Conservation (phyloP, 2,797 vertebrate species). For the Alosa sapidissima region DNA sequence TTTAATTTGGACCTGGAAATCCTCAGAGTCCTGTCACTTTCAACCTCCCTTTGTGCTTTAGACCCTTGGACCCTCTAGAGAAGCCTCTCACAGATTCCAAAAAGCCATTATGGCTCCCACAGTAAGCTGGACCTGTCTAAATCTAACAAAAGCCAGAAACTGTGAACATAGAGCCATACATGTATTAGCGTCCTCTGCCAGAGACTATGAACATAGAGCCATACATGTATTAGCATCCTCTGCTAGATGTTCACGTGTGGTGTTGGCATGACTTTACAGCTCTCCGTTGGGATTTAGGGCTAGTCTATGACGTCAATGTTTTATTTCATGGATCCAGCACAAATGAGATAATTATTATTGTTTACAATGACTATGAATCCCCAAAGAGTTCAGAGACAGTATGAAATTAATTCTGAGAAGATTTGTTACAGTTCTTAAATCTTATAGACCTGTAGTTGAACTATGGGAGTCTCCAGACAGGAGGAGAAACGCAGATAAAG, state of each 20-base stretch:
- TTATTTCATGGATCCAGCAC: constrained; percentile 14
- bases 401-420: constrained; percentile 22
- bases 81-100: not conserved
- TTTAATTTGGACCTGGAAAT: not conserved
- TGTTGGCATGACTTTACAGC: not conserved
- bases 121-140: not conserved
- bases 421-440: constrained; percentile 17
- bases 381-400: not conserved
- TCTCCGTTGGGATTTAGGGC: not conserved
- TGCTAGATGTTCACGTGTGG: not conserved
- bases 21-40: not conserved
- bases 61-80: not conserved
- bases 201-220: not conserved
- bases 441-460: constrained; percentile 31
- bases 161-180: not conserved
- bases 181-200: not conserved
- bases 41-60: not conserved
- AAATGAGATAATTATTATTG: constrained; percentile 20
- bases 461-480: constrained; percentile 20
- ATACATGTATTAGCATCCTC: not conserved
- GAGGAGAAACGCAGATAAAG: constrained; percentile 13
- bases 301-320: constrained; percentile 8
- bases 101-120: not conserved
- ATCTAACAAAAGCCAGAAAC: not conserved
- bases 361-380: constrained; percentile 12